Percentiles rank a stretch among this genome's conserved stretches.
Evolutionary conservation across 2,888 invertebrate genomes (phyloP).

Genomic region (Alloscopus bannaensis): DNA sequence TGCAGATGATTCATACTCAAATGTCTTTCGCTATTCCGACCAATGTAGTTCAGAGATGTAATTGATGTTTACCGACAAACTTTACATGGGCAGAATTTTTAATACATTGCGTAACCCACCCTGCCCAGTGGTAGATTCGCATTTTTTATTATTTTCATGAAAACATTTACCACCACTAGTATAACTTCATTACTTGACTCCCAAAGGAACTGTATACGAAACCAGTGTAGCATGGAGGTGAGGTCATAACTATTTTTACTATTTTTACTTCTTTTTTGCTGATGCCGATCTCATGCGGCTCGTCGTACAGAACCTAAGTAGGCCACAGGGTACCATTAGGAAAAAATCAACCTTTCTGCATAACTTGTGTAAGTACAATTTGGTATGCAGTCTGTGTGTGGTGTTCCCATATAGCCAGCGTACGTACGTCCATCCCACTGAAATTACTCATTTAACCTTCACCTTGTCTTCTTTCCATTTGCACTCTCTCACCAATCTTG

Average conservation of each 20-base stretch:
- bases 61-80: no score
- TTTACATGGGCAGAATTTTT: no score
- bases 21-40: no score
- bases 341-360: conserved; percentile 13
- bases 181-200: conserved; percentile 10
- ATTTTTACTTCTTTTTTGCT: conserved; percentile 16
- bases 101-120: no score
- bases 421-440: conserved; percentile 6
- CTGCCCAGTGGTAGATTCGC: no score
- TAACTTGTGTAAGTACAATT: background rate
- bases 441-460: conserved; percentile 32
- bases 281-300: background rate
- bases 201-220: background rate
- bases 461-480: conserved; percentile 29
- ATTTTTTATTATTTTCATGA: no score
- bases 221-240: background rate
- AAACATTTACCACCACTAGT: background rate
- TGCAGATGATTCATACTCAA: no score
- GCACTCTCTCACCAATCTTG: no score
- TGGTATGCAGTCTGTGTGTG: background rate
- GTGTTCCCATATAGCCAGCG: background rate
- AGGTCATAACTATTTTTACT: conserved; percentile 37
- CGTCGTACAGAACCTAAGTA: conserved; percentile 22
- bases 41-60: no score
- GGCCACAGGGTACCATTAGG: conserved; percentile 27